phyloP scores from a whole-genome alignment of 2,113 vertebrate genomes.

The Odocoileus hemionus region DNA sequence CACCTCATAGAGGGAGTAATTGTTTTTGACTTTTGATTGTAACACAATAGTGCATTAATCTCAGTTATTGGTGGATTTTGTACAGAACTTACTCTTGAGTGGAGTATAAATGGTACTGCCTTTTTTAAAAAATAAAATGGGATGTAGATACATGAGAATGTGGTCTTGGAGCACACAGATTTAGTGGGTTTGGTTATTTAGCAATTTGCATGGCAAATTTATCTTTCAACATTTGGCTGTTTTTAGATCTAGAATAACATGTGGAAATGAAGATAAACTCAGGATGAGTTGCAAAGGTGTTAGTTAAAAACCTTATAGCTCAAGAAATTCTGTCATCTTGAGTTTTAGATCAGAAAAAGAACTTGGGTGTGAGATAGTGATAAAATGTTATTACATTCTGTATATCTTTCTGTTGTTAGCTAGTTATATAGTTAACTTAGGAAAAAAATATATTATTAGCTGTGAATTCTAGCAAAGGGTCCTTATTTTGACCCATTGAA shows the following conservation, averaged over 20 bases:
- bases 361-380: neutral
- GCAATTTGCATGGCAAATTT: neutral
- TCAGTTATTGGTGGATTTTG: neutral
- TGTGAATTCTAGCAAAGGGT: neutral
- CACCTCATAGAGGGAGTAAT: neutral
- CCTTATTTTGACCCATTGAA: neutral
- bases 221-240: neutral
- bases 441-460: neutral
- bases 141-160: neutral
- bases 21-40: neutral
- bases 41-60: neutral
- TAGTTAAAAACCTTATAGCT: neutral
- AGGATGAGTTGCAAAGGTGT: neutral
- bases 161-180: neutral
- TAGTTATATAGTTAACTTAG: neutral
- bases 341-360: neutral
- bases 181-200: neutral
- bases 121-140: neutral
- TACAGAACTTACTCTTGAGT: neutral
- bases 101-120: neutral
- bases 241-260: constrained; percentile 3
- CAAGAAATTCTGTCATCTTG: neutral
- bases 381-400: neutral
- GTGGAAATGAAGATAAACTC: constrained; percentile 14
- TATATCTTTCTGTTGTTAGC: neutral